A percentile compares a stretch with the other conserved stretches of the same genome.
Conservation (phyloP, 37 sponge, comb jelly and placozoan species). For the Chondrilla cf. caribensis region DNA sequence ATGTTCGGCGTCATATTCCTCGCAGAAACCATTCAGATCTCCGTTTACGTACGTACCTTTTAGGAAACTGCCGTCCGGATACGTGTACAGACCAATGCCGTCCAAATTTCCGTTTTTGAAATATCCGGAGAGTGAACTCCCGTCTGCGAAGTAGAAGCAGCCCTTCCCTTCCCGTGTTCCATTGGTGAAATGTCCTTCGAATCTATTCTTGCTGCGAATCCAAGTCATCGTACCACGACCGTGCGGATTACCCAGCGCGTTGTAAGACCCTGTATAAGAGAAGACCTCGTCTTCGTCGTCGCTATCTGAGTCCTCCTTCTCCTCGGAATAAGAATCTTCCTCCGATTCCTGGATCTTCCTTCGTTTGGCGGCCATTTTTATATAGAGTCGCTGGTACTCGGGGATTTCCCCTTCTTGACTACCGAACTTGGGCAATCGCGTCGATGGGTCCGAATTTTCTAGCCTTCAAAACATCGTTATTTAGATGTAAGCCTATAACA, state of each 20-base stretch:
- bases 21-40: conserved; percentile 47
- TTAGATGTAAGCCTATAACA: too few relatives aligned
- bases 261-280: conserved; percentile 20
- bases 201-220: conserved; percentile 21
- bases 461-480: too few relatives aligned
- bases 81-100: conserved; percentile 49
- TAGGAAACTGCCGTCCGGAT: conserved; percentile 54
- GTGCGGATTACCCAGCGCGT: conserved; percentile 35
- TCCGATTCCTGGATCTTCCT: neutral
- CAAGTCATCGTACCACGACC: conserved; percentile 63
- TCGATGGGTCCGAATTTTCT: too few relatives aligned
- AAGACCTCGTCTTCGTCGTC: neutral
- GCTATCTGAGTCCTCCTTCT: too few relatives aligned
- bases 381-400: neutral
- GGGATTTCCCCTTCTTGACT: too few relatives aligned
- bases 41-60: conserved; percentile 43
- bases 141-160: conserved; percentile 60
- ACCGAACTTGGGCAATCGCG: too few relatives aligned
- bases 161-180: conserved; percentile 60
- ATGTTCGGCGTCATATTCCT: conserved; percentile 34
- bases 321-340: neutral
- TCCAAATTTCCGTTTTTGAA: conserved; percentile 38
- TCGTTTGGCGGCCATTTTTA: neutral
- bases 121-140: conserved; percentile 44
- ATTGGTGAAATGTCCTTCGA: conserved; percentile 52